Evolutionary conservation across 2,113 vertebrate species (phyloP), one percentile per base, ranked within the genome.

Genomic region (Vulpes vulpes): DNA sequence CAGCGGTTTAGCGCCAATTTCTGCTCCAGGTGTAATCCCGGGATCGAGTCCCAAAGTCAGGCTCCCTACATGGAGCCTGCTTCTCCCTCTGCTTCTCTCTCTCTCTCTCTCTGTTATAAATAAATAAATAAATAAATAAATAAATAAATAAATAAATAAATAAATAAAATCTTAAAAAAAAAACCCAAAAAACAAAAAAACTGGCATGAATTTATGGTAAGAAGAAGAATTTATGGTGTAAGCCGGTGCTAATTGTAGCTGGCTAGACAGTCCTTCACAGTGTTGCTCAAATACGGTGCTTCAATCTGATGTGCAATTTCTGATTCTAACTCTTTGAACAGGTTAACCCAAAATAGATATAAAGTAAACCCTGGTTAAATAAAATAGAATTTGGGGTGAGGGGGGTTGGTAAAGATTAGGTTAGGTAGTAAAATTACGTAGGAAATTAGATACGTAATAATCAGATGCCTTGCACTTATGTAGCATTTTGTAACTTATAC

Each of bases 271-370:
- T 76, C 64, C 35, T 82, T 73, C 91, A 32, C 35, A 32, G 43
- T 82, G 74, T 82, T 94, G 67, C 49, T 96, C 65, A 91, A 89
- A 51, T 65, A 83, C 55, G 86, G 10, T 69, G 51, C 32, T 94
- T 91, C 53, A 93, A 23, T 25, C 25, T 71, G 62, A 74, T 64
- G 1, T 60, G 8, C 25, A 87, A 55, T 94, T 92, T 94, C 38
- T 94, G 88, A 89, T 86, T 83, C 57, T 87, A 57, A 8, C 35
- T 74, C 64, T 96, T 86, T 91, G 64, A 95, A 67, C 43, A 84
- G 51, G 15, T 71, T 94, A 67, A 76, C 12, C 11, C 62, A 80
- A 96, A 93, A 57, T 67, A 94, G 14, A 12, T 67, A 80, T 59
- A 49, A 84, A 59, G 2, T 86, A 94, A 93, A 91, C 19, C 11